Conservation (phyloP, 37 sponge, comb jelly and placozoan genomes). For the Axinella damicornis region DNA sequence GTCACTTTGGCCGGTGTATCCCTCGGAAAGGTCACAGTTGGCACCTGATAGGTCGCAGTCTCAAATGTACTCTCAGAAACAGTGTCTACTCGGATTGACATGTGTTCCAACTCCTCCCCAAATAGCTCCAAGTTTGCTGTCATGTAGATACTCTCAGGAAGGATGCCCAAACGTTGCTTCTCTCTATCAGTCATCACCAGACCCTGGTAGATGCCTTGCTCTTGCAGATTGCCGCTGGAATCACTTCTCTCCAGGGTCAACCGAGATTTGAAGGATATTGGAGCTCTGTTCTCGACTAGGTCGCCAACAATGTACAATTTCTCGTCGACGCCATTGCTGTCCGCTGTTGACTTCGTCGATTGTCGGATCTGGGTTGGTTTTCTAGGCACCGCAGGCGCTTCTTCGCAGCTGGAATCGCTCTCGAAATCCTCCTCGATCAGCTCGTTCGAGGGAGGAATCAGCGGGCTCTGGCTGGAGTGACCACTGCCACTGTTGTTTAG, state of each 20-base stretch:
- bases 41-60: no score
- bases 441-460: no score
- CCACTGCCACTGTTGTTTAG: no score
- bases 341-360: not conserved
- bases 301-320: not conserved
- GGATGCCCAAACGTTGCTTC: conserved; percentile 18
- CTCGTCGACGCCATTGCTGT: not conserved
- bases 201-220: conserved; percentile 45
- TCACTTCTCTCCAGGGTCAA: not conserved
- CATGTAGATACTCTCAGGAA: conserved; percentile 62
- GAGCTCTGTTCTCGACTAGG: not conserved
- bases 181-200: conserved; percentile 35
- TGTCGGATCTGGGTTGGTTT: not conserved
- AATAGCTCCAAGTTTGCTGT: conserved; percentile 22
- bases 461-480: no score
- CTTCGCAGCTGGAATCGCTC: no score
- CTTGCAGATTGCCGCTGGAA: not conserved
- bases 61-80: no score
- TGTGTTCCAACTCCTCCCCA: not conserved
- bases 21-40: no score
- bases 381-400: no score
- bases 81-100: not conserved
- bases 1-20: no score
- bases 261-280: conserved; percentile 9
- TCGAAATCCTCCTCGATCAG: no score